phyloP scores from a whole-genome alignment of 2,797 vertebrate genomes.

The Phoebastria nigripes region DNA sequence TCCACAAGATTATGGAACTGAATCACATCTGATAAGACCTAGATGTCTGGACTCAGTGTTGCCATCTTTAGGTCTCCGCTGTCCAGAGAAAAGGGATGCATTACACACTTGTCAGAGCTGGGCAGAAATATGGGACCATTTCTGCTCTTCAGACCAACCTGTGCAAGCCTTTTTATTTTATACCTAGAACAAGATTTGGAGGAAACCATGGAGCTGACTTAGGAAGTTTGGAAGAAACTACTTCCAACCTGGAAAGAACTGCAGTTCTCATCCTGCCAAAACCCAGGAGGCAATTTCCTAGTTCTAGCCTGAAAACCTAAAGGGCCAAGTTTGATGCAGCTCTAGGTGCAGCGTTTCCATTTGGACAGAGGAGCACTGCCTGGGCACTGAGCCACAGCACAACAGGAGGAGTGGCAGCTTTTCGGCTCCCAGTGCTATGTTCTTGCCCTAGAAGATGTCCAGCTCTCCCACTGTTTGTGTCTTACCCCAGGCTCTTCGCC shows the following conservation, averaged over 20 bases:
- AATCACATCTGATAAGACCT: background rate
- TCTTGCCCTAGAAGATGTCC: background rate
- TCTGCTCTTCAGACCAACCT: background rate
- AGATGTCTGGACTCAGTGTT: background rate
- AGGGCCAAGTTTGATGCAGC: background rate
- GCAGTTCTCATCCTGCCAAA: background rate
- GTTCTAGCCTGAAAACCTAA: background rate
- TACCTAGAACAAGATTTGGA: background rate
- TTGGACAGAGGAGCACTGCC: background rate
- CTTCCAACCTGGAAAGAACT: background rate
- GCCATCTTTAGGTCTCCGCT: background rate
- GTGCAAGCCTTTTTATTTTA: background rate
- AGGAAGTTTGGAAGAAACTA: background rate
- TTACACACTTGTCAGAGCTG: background rate
- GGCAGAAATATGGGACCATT: background rate
- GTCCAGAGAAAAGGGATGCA: too few species aligned
- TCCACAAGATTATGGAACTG: background rate
- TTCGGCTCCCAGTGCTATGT: background rate
- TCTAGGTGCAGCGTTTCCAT: background rate
- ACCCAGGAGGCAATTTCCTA: background rate
- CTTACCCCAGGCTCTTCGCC: background rate
- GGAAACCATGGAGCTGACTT: background rate
- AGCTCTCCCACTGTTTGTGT: background rate
- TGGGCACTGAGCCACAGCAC: fast-evolving
- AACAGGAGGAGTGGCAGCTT: background rate